Conservation (phyloP, 1,140 invertebrate species). For the Bombus turneri region DNA sequence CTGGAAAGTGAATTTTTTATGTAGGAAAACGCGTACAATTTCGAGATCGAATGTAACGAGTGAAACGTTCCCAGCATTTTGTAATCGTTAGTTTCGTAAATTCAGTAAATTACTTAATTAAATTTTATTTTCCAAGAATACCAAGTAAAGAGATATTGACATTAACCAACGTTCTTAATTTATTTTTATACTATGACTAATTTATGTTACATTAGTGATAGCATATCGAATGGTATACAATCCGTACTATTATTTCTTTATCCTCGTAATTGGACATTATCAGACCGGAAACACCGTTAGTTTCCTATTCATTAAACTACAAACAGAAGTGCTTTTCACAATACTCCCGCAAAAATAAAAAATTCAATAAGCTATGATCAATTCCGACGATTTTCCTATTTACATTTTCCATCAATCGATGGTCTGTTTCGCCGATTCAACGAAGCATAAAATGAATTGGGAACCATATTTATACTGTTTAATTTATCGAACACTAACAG, state of each 20-base stretch:
- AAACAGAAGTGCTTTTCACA: background rate
- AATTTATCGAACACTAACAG: background rate
- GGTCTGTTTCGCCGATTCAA: background rate
- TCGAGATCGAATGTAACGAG: background rate
- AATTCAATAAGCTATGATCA: background rate
- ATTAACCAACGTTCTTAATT: background rate
- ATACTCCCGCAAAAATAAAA: background rate
- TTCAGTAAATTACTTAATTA: background rate
- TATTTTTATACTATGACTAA: no score
- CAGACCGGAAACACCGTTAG: slow-evolving; percentile 55
- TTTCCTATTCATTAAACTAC: slow-evolving; percentile 6
- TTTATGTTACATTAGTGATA: background rate
- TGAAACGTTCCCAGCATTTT: background rate
- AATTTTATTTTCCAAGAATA: background rate
- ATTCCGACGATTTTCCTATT: background rate
- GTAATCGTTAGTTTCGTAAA: background rate
- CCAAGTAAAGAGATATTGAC: background rate
- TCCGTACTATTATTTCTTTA: background rate
- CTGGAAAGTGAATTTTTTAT: slow-evolving; percentile 31
- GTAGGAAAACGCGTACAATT: background rate
- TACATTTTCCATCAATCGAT: background rate
- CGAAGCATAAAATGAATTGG: background rate
- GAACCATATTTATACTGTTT: background rate
- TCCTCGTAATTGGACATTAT: slow-evolving; percentile 12
- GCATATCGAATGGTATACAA: background rate